A percentile compares a stretch with the other conserved stretches of the same genome.
These are phyloP conservation scores for Falco naumanni DNA, from an alignment of 2,797 vertebrate species.

Conservation along the genomic window DNA sequence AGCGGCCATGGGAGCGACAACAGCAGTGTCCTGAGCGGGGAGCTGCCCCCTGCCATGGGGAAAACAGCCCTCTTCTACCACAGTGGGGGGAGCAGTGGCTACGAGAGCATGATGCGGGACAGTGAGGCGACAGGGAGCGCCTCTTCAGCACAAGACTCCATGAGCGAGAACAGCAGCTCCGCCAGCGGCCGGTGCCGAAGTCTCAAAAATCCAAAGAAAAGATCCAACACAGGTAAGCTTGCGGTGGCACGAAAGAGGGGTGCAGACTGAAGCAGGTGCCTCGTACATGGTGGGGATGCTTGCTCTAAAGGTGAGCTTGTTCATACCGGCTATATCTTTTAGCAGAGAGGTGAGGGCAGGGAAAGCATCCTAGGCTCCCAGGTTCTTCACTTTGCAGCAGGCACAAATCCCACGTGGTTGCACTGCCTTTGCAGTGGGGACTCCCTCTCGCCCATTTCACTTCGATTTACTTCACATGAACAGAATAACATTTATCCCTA, in stretches of 20 bases:
- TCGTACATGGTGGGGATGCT: rapidly evolving
- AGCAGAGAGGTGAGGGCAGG: background rate
- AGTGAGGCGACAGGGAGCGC: conserved; percentile 91
- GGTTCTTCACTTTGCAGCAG: background rate
- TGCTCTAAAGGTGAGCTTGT: background rate
- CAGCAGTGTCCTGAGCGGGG: conserved; percentile 91
- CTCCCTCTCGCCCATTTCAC: background rate
- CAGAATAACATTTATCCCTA: background rate
- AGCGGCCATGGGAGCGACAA: conserved; percentile 92
- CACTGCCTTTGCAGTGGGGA: background rate
- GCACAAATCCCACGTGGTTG: background rate
- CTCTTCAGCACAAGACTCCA: conserved; percentile 90
- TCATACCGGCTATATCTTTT: background rate
- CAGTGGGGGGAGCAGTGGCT: conserved; percentile 94
- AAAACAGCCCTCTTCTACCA: conserved; percentile 94
- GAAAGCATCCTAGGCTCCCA: background rate
- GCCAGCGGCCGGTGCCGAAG: conserved; percentile 79
- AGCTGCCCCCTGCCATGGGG: conserved; percentile 96
- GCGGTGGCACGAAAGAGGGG: background rate
- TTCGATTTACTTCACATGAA: background rate
- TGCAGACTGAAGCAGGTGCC: background rate
- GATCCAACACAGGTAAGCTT: conserved; percentile 85
- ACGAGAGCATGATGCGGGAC: conserved; percentile 95
- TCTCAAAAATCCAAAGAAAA: conserved; percentile 86
- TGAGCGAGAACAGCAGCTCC: conserved; percentile 90